Evolutionary conservation across 1,140 invertebrate species (phyloP).

Genomic region (Cydia strobilella): DNA sequence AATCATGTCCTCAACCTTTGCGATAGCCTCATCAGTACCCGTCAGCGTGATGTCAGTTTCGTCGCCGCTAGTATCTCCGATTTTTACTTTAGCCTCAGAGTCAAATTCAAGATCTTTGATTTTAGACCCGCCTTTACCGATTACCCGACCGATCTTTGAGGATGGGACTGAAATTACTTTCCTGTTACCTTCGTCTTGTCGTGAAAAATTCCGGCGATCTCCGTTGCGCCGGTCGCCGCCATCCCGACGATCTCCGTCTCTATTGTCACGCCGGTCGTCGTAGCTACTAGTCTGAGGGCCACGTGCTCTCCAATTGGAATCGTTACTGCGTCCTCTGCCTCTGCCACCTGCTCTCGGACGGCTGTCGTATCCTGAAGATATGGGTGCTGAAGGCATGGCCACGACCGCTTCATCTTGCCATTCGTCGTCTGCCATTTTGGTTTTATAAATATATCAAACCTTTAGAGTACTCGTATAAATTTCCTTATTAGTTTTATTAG

Average conservation of each 20-base stretch:
- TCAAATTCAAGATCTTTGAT: constrained; percentile 86
- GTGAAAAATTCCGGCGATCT: constrained; percentile 40
- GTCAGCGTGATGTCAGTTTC: constrained; percentile 77
- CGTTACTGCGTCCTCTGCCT: constrained; percentile 43
- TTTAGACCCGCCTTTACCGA: constrained; percentile 86
- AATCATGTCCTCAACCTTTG: constrained; percentile 81
- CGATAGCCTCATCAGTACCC: constrained; percentile 78
- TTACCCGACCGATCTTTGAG: constrained; percentile 68
- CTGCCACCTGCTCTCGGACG: constrained; percentile 37
- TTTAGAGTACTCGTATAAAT: not conserved
- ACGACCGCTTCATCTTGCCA: not conserved
- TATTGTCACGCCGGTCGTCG: constrained; percentile 32
- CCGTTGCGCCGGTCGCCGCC: constrained; percentile 24
- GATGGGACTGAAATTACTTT: constrained; percentile 64
- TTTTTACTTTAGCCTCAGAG: constrained; percentile 64
- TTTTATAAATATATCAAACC: not conserved
- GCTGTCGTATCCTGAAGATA: not conserved
- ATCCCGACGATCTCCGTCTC: constrained; percentile 25
- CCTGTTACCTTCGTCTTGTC: constrained; percentile 49
- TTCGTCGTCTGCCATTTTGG: constrained; percentile 25
- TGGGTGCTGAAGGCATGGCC: not conserved
- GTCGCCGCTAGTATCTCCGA: constrained; percentile 63
- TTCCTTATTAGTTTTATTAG: no score
- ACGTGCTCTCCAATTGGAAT: constrained; percentile 55
- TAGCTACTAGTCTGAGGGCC: constrained; percentile 16